Base-by-base conservation (phyloP, 1,140 invertebrate genomes). In the Agrypnia vestita region DNA sequence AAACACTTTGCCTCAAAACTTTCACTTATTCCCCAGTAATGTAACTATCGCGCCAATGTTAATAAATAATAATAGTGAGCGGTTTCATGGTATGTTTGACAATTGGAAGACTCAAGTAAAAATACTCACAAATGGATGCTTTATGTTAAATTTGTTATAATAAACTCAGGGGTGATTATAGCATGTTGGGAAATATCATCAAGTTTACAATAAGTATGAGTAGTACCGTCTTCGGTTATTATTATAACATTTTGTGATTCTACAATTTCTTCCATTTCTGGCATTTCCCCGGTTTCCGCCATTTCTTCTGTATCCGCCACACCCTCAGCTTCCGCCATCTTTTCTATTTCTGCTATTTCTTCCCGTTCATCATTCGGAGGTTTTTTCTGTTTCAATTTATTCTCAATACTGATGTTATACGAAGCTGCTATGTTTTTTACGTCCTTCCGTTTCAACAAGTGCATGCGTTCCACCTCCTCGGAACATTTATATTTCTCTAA, bases 401-500 rank as follows among this genome's bases (percentile, higher is more conserved):
- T 69, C 43, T 69, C 46, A 49, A 69, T n/a, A 11, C 13, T 12
- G 3, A 69, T 47, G 15, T 69, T 69, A 69, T 69, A 19, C 4
- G 19, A 8, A 15, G 64, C 44, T 3, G 64, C 64, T 8, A 69
- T 69, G 44, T 69, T 69, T 17, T 44, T n/a, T 7, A 69, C 21
- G 15, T 69, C 64, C 17, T 69, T 69, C 15, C 44, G 13, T 15
- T 69, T 69, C 7, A 69, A 44, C 44, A 69, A 19, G 44, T 69
- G 64, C 11, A 69, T 69, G 1, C 64, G 64, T 21, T 47, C 8
- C 8, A 49, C 64, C 3, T 69, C 44, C n/a, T 12, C 44, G 4
- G 43, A 17, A n/a, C n/a, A 11, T 19, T 69, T 69, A 19, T 69
- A 69, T 47, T 69, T 69, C 15, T 69, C 64, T 4, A 69, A 15